Conservation (phyloP, 2,888 invertebrate species). For the Drosophila colorata region DNA sequence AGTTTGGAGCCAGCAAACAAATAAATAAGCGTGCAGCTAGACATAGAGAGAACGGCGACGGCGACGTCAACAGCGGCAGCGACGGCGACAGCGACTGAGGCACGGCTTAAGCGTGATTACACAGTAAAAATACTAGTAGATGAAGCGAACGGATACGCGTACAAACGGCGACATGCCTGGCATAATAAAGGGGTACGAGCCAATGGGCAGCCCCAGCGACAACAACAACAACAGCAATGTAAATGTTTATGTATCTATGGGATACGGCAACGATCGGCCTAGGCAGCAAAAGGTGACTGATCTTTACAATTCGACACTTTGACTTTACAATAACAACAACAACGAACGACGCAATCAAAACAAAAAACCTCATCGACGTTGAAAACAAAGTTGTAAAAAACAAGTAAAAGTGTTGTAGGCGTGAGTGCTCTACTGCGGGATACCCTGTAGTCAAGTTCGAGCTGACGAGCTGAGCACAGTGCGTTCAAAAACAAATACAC, state of each 20-base stretch:
- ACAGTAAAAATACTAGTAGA: constrained; percentile 46
- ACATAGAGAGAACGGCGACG: constrained; percentile 48
- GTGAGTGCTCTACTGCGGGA: neutral
- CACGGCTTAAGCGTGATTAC: constrained; percentile 70
- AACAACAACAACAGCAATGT: constrained; percentile 48
- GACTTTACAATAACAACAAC: constrained; percentile 60
- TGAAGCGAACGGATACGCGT: constrained; percentile 54
- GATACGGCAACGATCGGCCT: constrained; percentile 48
- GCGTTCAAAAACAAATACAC: too few species aligned
- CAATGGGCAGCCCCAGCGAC: constrained; percentile 38
- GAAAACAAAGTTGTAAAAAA: constrained; percentile 72
- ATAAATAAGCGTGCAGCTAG: constrained; percentile 75
- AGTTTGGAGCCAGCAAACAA: constrained; percentile 76
- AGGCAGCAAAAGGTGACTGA: constrained; percentile 75
- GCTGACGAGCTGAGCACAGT: neutral
- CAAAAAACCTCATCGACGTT: constrained; percentile 73
- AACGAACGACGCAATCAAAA: constrained; percentile 70
- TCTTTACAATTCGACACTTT: constrained; percentile 80
- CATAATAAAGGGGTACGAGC: constrained; percentile 70
- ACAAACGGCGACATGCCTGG: constrained; percentile 65
- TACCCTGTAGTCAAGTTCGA: neutral
- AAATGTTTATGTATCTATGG: constrained; percentile 74
- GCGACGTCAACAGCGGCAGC: constrained; percentile 7
- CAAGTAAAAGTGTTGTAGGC: neutral
- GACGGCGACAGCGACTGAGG: constrained; percentile 23